These are phyloP conservation scores for Peromyscus eremicus DNA, from an alignment of 2,797 vertebrate genomes.

Conservation along the genomic window DNA sequence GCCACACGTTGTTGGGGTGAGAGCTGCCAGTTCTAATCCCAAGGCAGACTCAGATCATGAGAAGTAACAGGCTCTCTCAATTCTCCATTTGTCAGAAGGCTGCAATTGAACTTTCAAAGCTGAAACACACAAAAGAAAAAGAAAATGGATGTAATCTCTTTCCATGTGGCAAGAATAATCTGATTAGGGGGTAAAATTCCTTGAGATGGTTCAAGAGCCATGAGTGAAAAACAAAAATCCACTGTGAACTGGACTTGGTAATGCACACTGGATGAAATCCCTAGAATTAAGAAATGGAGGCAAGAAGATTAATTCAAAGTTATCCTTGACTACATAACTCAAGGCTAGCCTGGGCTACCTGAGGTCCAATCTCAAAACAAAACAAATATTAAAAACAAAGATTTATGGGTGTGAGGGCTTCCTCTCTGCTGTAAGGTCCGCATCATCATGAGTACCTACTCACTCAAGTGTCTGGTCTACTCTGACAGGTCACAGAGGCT, in stretches of 20 bases:
- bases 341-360: not conserved
- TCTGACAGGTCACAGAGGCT: constrained; percentile 92
- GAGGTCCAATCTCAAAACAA: not conserved
- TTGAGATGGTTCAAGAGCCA: not conserved
- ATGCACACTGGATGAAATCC: not conserved
- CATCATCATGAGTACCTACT: rapidly evolving
- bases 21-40: rapidly evolving
- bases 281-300: not conserved
- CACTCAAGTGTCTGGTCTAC: not conserved
- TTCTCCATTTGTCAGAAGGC: too few species aligned
- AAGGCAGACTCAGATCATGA: not conserved
- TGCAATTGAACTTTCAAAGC: not conserved
- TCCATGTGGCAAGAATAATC: not conserved
- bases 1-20: rapidly evolving
- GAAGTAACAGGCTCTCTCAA: not conserved
- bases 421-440: not conserved
- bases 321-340: not conserved
- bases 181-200: not conserved
- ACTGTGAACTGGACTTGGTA: not conserved
- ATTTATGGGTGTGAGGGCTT: rapidly evolving
- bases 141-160: not conserved
- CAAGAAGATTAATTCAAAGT: not conserved
- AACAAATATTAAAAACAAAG: not conserved
- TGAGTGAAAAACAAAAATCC: not conserved
- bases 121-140: not conserved